Percentiles rank a stretch among this genome's conserved stretches.
phyloP scores from a whole-genome alignment of 2,888 invertebrate species.

The Tridacna gigas region DNA sequence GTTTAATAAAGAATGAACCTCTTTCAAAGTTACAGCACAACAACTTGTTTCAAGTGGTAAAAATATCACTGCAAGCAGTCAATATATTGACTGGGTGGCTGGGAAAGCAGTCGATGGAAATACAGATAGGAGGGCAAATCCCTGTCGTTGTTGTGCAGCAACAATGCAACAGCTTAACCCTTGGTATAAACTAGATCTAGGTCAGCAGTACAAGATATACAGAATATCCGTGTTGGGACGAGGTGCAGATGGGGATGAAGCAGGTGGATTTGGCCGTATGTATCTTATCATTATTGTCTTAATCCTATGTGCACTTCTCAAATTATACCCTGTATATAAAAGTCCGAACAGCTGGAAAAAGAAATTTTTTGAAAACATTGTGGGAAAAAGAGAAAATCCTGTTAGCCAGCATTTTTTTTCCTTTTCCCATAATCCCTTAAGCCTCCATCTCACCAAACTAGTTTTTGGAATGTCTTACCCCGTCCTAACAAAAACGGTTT shows the following conservation, averaged over 20 bases:
- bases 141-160: slow-evolving; percentile 14
- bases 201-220: neutral
- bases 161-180: neutral
- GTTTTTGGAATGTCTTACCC: too few species aligned
- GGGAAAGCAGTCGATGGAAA: slow-evolving; percentile 10
- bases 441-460: too few species aligned
- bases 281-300: neutral
- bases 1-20: too few species aligned
- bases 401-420: neutral
- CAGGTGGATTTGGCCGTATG: neutral
- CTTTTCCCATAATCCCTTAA: too few species aligned
- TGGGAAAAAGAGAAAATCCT: neutral
- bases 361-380: neutral
- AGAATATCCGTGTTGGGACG: neutral
- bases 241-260: neutral
- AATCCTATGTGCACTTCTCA: neutral
- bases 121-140: neutral
- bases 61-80: neutral
- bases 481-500: too few species aligned
- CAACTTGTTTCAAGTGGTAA: neutral
- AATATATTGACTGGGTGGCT: neutral
- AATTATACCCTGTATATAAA: neutral
- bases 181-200: slow-evolving; percentile 25
- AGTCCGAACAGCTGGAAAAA: neutral
- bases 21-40: too few species aligned